Percentiles rank a stretch among this genome's conserved stretches.
Evolutionary conservation across 2,113 vertebrate species (phyloP).

Genomic region (Jacana jacana): DNA sequence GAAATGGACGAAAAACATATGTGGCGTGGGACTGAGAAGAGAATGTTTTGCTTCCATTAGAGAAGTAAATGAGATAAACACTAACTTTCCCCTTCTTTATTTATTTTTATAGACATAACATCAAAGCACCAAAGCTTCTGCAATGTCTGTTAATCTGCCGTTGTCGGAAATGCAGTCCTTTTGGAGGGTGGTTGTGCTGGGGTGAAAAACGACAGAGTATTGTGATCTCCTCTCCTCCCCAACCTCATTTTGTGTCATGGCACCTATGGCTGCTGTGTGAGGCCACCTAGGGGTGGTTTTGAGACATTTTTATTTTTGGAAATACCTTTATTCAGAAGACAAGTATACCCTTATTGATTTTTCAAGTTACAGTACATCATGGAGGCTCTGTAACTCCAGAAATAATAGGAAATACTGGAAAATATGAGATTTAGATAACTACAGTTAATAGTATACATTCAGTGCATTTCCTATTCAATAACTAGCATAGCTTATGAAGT

Average conservation of each 20-base stretch:
- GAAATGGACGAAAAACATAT: neutral
- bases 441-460: neutral
- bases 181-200: fast-evolving
- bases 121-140: neutral
- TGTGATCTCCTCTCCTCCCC: fast-evolving
- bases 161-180: neutral
- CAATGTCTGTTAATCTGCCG: neutral
- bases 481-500: neutral
- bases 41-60: neutral
- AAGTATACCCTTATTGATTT: neutral
- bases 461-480: neutral
- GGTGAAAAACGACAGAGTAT: neutral
- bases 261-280: neutral
- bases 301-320: neutral
- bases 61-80: neutral
- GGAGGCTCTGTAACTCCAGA: neutral
- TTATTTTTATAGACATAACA: neutral
- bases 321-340: neutral
- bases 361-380: neutral
- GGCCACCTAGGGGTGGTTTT: neutral
- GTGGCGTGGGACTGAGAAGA: neutral
- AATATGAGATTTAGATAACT: neutral
- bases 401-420: neutral
- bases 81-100: neutral
- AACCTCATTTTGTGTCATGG: fast-evolving